These are phyloP conservation scores for Fopius arisanus DNA, from an alignment of 1,140 invertebrate species.

Conservation along the genomic window DNA sequence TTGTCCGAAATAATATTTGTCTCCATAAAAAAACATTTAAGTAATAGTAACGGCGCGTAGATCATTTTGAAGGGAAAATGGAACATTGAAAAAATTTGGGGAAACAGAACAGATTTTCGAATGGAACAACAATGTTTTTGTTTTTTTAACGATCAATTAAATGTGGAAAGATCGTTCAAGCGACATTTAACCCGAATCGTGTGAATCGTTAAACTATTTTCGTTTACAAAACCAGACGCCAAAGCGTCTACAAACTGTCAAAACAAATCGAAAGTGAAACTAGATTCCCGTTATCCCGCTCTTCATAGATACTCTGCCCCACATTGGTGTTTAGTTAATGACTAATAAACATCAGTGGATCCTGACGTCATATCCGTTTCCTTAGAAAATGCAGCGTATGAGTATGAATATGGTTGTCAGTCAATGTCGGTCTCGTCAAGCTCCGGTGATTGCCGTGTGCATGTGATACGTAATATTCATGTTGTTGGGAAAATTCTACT, in stretches of 20 bases:
- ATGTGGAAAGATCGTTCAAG: neutral
- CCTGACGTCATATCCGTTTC: constrained; percentile 31
- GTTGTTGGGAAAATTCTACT: neutral
- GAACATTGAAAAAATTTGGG: too few relatives aligned
- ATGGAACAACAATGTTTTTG: too few relatives aligned
- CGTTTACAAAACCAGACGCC: neutral
- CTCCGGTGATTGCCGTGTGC: neutral
- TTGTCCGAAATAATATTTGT: too few relatives aligned
- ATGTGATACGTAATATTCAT: neutral
- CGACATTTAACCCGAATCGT: constrained; percentile 21
- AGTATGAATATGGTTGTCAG: neutral
- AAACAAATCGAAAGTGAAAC: constrained; percentile 21
- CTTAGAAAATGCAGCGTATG: constrained; percentile 7
- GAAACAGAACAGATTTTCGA: too few relatives aligned
- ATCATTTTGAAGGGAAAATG: too few relatives aligned
- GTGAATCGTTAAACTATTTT: constrained; percentile 26
- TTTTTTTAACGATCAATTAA: too few relatives aligned
- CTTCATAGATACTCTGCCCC: neutral
- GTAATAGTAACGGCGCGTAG: too few relatives aligned
- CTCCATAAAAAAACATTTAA: too few relatives aligned
- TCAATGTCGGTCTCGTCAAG: neutral
- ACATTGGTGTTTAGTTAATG: constrained; percentile 18
- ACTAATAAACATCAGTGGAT: constrained; percentile 18
- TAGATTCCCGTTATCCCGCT: constrained; percentile 23
- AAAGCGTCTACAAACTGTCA: constrained; percentile 15